Evolutionary conservation across 2,888 invertebrate genomes (phyloP).

Genomic region (Gonocerus acuteangulatus): DNA sequence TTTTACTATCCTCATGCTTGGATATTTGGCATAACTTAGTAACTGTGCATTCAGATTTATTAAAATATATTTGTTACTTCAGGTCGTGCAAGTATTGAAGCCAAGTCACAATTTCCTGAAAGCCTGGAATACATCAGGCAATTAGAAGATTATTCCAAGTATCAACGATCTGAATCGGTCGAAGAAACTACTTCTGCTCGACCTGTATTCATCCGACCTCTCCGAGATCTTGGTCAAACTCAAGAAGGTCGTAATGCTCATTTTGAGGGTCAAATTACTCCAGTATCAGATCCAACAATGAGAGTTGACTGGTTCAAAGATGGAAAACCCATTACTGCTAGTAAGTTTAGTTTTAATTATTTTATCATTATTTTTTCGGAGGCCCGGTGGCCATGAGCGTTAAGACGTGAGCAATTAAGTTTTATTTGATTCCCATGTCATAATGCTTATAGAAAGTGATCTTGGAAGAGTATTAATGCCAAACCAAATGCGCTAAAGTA

Average conservation of each 20-base stretch:
- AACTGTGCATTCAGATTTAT: not conserved
- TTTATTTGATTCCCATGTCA: too few species aligned
- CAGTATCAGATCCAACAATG: conserved; percentile 88
- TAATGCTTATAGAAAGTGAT: too few species aligned
- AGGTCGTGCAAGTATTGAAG: conserved; percentile 69
- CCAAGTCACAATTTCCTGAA: conserved; percentile 82
- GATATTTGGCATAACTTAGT: too few species aligned
- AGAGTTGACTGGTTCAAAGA: conserved; percentile 93
- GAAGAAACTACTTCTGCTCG: conserved; percentile 70
- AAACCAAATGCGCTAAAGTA: too few species aligned
- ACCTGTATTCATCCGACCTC: conserved; percentile 80
- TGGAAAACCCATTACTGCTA: conserved; percentile 89
- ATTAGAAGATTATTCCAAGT: conserved; percentile 81
- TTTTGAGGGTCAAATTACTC: conserved; percentile 85
- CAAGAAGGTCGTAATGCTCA: conserved; percentile 87
- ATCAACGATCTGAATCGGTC: conserved; percentile 73
- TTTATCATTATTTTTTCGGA: too few species aligned
- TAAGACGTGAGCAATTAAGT: too few species aligned
- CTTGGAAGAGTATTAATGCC: too few species aligned
- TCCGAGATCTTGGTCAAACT: conserved; percentile 76
- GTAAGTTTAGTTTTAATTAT: conserved; percentile 47
- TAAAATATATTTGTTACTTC: not conserved
- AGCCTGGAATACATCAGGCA: conserved; percentile 85
- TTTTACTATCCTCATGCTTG: too few species aligned
- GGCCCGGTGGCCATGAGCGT: too few species aligned